Conservation (phyloP, 2,888 invertebrate genomes). For the Drosophila recens region DNA sequence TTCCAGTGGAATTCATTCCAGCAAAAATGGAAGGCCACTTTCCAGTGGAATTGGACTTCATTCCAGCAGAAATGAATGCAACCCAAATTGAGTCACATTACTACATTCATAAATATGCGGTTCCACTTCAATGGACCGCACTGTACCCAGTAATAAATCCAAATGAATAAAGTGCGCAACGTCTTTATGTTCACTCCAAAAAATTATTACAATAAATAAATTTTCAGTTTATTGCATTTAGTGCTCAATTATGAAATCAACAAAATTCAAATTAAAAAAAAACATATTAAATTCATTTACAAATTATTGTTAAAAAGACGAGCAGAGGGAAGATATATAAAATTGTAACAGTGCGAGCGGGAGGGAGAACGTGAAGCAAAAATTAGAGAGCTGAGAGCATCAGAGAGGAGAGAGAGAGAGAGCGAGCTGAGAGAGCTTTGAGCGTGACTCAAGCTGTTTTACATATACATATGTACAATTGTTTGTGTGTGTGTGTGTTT, state of each 20-base stretch:
- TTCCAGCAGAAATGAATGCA: not conserved
- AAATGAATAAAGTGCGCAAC: not conserved
- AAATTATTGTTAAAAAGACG: constrained; percentile 28
- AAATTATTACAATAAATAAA: constrained; percentile 74
- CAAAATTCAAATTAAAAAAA: constrained; percentile 27
- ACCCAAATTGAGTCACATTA: too few species aligned
- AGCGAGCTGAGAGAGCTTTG: constrained; percentile 34
- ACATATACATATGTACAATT: constrained; percentile 70
- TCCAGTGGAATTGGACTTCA: not conserved
- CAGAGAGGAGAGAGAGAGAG: constrained; percentile 1
- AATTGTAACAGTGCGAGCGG: constrained; percentile 29
- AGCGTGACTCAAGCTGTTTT: constrained; percentile 46
- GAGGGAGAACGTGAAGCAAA: constrained; percentile 15
- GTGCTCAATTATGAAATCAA: constrained; percentile 53
- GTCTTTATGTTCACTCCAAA: constrained; percentile 21
- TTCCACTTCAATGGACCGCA: not conserved
- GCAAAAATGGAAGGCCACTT: not conserved
- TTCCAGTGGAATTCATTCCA: too few species aligned
- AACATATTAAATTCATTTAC: constrained; percentile 14
- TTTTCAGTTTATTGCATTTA: constrained; percentile 74
- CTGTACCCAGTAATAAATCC: not conserved
- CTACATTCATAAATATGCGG: not conserved
- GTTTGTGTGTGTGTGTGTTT: constrained; percentile 11
- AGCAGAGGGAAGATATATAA: not conserved
- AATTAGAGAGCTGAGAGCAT: constrained; percentile 3